Conservation (phyloP, 2,888 invertebrate species). For the Spilarctia lutea region DNA sequence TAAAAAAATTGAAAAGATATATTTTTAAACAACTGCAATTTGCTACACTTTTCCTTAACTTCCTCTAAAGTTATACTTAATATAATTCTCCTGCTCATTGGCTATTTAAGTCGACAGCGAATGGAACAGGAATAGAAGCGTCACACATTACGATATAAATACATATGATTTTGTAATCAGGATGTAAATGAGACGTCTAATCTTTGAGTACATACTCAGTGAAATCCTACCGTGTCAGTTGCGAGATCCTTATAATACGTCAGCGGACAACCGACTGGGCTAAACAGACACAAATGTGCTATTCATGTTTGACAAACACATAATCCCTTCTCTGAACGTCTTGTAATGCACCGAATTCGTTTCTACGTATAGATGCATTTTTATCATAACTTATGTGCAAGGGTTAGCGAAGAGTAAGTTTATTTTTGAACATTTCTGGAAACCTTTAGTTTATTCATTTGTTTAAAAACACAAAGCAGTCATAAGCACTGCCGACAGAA, state of each 20-base stretch:
- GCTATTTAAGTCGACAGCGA: neutral
- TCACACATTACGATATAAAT: neutral
- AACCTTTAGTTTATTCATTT: conserved; percentile 42
- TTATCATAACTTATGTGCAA: conserved; percentile 37
- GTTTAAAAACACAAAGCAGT: no score
- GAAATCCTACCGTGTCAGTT: conserved; percentile 54
- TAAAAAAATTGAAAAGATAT: no score
- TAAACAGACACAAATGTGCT: conserved; percentile 42
- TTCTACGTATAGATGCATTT: conserved; percentile 33
- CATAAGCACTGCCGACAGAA: no score
- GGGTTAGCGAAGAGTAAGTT: conserved; percentile 47
- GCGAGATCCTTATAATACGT: conserved; percentile 56
- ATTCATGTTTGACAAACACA: conserved; percentile 31
- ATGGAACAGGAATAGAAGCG: conserved; percentile 9
- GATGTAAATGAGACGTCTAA: conserved; percentile 52
- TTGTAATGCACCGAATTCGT: conserved; percentile 35
- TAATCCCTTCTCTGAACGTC: conserved; percentile 36
- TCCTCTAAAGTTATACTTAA: neutral
- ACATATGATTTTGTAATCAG: conserved; percentile 29
- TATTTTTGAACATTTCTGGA: conserved; percentile 42
- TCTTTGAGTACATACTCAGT: conserved; percentile 49
- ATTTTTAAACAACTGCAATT: no score
- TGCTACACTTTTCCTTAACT: no score
- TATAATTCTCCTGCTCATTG: neutral
- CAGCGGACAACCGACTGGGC: conserved; percentile 48